phyloP scores from a whole-genome alignment of 2,888 invertebrate genomes.

The Cyaniris semiargus region DNA sequence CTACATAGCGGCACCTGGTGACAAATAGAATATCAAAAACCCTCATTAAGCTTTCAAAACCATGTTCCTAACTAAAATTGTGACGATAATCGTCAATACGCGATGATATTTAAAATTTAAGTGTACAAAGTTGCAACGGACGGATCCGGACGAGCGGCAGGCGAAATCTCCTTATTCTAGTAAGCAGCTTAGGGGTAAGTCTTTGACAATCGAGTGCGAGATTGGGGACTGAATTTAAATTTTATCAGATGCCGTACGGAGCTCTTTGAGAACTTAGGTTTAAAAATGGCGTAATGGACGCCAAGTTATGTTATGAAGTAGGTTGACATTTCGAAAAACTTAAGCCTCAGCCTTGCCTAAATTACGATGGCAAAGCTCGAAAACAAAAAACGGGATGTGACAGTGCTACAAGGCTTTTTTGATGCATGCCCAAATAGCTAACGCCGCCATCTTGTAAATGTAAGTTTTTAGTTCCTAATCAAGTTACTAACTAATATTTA shows the following conservation, averaged over 20 bases:
- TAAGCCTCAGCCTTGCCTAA: background rate
- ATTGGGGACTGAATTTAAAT: conserved; percentile 54
- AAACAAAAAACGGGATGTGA: too few species aligned
- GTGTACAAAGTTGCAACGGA: conserved; percentile 59
- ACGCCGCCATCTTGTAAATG: too few species aligned
- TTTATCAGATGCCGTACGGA: conserved; percentile 40
- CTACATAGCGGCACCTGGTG: too few species aligned
- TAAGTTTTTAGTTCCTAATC: too few species aligned
- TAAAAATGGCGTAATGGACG: background rate
- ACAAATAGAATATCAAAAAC: too few species aligned
- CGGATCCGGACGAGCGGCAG: conserved; percentile 39
- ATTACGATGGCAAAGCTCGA: background rate
- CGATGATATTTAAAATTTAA: conserved; percentile 59
- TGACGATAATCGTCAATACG: background rate
- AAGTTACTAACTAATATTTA: too few species aligned
- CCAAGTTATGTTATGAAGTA: background rate
- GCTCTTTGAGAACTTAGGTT: conserved; percentile 29
- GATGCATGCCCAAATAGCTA: too few species aligned
- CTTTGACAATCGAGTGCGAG: conserved; percentile 73
- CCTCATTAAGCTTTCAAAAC: too few species aligned
- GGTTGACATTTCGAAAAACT: background rate
- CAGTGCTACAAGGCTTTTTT: too few species aligned
- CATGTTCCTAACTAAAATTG: too few species aligned
- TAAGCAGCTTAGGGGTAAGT: conserved; percentile 73
- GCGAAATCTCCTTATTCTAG: conserved; percentile 69